Percentiles rank a stretch among this genome's conserved stretches.
These are phyloP conservation scores for Halotydeus destructor DNA, from an alignment of 1,140 invertebrate species.

Conservation along the genomic window DNA sequence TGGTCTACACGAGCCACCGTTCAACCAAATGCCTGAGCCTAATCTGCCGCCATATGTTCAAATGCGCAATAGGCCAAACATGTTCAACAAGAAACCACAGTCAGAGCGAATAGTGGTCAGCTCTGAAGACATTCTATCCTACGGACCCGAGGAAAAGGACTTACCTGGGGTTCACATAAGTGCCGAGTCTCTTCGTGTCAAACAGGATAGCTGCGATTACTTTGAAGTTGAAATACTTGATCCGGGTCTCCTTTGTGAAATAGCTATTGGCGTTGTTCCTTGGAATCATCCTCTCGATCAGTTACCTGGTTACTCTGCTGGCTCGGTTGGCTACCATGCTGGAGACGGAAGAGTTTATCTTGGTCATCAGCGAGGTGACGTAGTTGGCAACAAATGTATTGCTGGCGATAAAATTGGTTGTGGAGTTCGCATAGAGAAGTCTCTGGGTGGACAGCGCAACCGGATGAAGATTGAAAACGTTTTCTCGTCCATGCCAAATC, in stretches of 20 bases:
- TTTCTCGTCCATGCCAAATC: constrained; percentile 1
- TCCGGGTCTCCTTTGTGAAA: constrained; percentile 22
- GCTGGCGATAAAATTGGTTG: constrained; percentile 29
- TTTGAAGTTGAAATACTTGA: constrained; percentile 30
- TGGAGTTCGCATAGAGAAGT: constrained; percentile 25
- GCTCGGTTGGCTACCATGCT: constrained; percentile 28
- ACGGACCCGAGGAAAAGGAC: constrained; percentile 21
- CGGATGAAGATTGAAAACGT: constrained; percentile 17
- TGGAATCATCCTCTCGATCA: constrained; percentile 25
- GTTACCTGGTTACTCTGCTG: constrained; percentile 26
- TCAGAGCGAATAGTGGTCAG: neutral
- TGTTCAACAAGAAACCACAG: neutral
- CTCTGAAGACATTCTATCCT: constrained; percentile 18
- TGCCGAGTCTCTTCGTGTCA: constrained; percentile 22
- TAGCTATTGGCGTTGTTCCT: constrained; percentile 27
- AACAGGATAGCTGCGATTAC: constrained; percentile 23
- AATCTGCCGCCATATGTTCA: neutral
- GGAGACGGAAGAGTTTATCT: constrained; percentile 24
- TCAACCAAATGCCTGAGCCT: neutral
- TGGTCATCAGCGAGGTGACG: constrained; percentile 2
- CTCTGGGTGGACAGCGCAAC: too few species aligned
- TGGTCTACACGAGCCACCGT: neutral
- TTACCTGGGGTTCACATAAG: constrained; percentile 26
- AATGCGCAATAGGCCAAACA: too few species aligned
- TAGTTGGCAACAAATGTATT: constrained; percentile 19